Base-by-base conservation (phyloP, 2,888 invertebrate species). In the Heliconius erato region DNA sequence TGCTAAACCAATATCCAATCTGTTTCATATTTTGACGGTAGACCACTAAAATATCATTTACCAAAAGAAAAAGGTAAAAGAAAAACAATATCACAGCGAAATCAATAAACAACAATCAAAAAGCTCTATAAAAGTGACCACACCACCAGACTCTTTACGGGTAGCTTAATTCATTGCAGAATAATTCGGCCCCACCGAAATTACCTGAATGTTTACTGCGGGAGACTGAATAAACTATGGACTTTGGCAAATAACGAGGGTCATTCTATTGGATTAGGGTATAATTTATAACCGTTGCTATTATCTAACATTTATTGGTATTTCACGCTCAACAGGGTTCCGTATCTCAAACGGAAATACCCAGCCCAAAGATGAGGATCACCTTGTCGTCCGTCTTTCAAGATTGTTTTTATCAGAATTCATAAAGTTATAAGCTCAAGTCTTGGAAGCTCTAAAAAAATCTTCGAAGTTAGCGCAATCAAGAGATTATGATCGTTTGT, bases 111-210 rank as follows among this genome's bases (percentile, higher is more conserved):
- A 71, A 44, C 28, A 78, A 49, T 78, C 65, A 78, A 78, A 67
- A 78, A 78, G 28, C 67, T 78, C 67, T 49, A 67, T 67, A 65
- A 67, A 44, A 44, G 11, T 44, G 44, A 28, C 28, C 67, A 40
- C 28, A 32, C 78, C 44, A 28, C 44, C 44, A 78, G 28, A 11
- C 49, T 78, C 67, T 78, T 78, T 78, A 78, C 44, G 77, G 44
- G 77, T 44, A 65, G 65, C 77, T 77, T 67, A 77, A 77, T 77
- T 78, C 78, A 78, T 78, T 78, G 78, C 65, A 67, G 67, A 78
- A 76, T 76, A 76, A 78, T 78, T 78, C 78, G 67, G 78, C 12
- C 49, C 67, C 49, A 78, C 78, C 78, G 78, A 78, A 78, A 78
- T 78, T 67, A 78, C 78, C 78, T 78, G 78, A 49, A 65, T 67